Conservation (phyloP, 2,888 invertebrate species). For the Steinernema scapterisci region DNA sequence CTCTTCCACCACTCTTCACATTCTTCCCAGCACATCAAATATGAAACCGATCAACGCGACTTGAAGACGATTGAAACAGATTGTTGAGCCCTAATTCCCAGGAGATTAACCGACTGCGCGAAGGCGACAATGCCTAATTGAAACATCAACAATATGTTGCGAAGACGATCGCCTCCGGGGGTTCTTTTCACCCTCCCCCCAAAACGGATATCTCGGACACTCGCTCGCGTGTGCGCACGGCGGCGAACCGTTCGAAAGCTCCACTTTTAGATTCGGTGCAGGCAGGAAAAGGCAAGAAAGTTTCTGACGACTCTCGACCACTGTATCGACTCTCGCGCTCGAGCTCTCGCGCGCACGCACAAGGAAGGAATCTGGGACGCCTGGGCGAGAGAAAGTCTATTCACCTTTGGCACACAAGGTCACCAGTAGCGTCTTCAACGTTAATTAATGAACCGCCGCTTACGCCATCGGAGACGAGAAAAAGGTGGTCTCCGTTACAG, state of each 20-base stretch:
- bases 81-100: conserved; percentile 25
- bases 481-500: neutral
- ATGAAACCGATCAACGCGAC: conserved; percentile 4
- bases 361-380: conserved; percentile 7
- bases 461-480: neutral
- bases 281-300: neutral
- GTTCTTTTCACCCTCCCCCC: neutral
- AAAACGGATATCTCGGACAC: conserved; percentile 2
- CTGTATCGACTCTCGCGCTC: neutral
- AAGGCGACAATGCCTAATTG: conserved; percentile 3
- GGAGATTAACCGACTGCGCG: neutral
- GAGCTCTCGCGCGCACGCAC: neutral
- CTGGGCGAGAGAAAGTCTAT: conserved; percentile 22
- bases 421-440: conserved; percentile 22
- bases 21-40: neutral
- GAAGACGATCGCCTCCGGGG: conserved; percentile 12
- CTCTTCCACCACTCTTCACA: neutral
- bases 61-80: neutral
- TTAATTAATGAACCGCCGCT: conserved; percentile 27
- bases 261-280: neutral
- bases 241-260: neutral
- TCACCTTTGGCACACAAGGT: conserved; percentile 31
- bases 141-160: conserved; percentile 30
- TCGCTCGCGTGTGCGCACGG: neutral
- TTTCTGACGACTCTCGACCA: conserved; percentile 8